phyloP scores from a whole-genome alignment of 2,113 vertebrate genomes.

The Corydoras maculifer region DNA sequence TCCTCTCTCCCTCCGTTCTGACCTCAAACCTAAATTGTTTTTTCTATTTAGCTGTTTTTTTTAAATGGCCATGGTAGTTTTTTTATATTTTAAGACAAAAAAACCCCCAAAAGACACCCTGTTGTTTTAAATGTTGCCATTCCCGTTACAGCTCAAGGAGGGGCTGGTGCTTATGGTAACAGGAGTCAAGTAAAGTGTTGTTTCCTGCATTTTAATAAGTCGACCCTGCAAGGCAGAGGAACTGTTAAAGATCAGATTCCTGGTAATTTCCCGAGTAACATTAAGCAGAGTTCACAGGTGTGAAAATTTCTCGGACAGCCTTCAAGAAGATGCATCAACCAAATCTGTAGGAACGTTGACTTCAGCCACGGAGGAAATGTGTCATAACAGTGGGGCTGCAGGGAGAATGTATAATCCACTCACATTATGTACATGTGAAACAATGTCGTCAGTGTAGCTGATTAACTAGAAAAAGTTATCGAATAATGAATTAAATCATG shows the following conservation, averaged over 20 bases:
- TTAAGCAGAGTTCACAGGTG: too few relatives aligned
- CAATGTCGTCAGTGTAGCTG: too few relatives aligned
- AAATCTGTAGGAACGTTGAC: background rate
- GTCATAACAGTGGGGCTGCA: too few relatives aligned
- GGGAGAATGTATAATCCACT: too few relatives aligned
- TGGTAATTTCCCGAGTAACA: background rate
- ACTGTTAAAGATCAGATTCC: background rate
- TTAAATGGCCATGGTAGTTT: constrained; percentile 15
- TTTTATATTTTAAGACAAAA: too few relatives aligned
- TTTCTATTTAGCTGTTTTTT: constrained; percentile 47
- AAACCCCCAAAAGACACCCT: background rate
- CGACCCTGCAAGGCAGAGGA: background rate
- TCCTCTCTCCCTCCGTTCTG: constrained; percentile 19
- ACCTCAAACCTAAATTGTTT: constrained; percentile 52
- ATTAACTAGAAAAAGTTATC: too few relatives aligned
- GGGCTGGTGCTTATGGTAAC: background rate
- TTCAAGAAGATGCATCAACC: background rate
- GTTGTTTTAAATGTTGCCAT: constrained; percentile 16
- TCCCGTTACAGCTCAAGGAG: background rate
- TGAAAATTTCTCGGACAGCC: background rate
- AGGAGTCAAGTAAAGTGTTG: background rate
- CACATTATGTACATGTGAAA: too few relatives aligned
- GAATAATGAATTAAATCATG: too few relatives aligned
- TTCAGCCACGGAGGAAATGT: too few relatives aligned
- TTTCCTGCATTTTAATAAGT: constrained; percentile 1